These are phyloP conservation scores for Theodoxus fluviatilis DNA, from an alignment of 2,888 invertebrate genomes.

Conservation along the genomic window DNA sequence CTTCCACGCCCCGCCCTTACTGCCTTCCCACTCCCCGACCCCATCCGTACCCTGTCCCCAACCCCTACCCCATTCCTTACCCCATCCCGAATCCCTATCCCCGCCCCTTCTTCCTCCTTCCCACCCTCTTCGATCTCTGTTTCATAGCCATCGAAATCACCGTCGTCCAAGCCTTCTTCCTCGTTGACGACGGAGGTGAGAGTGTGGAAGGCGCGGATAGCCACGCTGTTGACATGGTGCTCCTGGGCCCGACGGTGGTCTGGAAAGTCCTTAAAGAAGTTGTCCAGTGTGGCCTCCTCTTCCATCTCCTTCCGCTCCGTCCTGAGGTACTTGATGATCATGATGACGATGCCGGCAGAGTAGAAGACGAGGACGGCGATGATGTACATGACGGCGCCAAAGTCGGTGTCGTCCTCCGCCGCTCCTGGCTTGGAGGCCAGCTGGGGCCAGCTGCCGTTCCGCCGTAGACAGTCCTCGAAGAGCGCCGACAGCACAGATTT, in stretches of 20 bases:
- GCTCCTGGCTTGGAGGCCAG: neutral
- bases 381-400: conserved; percentile 51
- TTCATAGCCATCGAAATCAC: neutral
- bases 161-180: conserved; percentile 23
- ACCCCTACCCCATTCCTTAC: no score
- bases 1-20: no score
- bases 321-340: conserved; percentile 53
- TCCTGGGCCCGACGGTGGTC: conserved; percentile 41
- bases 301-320: conserved; percentile 46
- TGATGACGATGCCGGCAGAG: conserved; percentile 49
- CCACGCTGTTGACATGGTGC: conserved; percentile 46
- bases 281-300: conserved; percentile 46
- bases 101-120: neutral
- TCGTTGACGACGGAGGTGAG: conserved; percentile 40
- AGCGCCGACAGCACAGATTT: conserved; percentile 16
- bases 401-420: conserved; percentile 36
- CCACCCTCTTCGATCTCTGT: neutral
- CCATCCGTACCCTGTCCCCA: no score
- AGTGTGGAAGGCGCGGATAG: conserved; percentile 52
- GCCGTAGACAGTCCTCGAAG: conserved; percentile 22
- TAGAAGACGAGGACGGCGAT: conserved; percentile 51
- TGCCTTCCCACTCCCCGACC: no score
- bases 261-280: conserved; percentile 50
- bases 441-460: neutral
- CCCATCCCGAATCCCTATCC: no score